phyloP scores from a whole-genome alignment of 2,113 vertebrate species.

The Lichenostomus cassidix region DNA sequence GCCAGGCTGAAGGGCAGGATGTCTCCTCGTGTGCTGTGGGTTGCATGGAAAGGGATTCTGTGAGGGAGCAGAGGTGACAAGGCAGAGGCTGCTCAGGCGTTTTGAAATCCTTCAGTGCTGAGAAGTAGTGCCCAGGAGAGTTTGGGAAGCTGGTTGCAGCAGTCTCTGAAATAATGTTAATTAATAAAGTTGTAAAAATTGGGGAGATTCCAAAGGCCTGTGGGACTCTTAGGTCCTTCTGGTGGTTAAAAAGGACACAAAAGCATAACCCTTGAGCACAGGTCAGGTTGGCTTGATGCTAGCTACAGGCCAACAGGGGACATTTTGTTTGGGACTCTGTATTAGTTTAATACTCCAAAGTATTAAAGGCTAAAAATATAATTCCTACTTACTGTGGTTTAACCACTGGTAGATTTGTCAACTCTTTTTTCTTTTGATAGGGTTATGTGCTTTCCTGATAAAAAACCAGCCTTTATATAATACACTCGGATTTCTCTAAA shows the following conservation, averaged over 20 bases:
- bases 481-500: background rate
- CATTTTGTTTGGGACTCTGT: background rate
- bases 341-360: background rate
- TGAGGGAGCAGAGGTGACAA: background rate
- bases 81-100: background rate
- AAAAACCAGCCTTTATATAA: background rate
- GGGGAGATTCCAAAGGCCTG: background rate
- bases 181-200: background rate
- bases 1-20: background rate
- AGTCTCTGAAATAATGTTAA: background rate
- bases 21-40: background rate
- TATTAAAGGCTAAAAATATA: slow-evolving; percentile 10
- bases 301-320: background rate
- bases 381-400: slow-evolving; percentile 5
- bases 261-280: background rate
- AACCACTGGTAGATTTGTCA: slow-evolving; percentile 1
- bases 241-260: background rate
- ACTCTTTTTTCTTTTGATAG: background rate
- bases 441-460: background rate
- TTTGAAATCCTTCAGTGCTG: background rate
- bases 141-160: background rate
- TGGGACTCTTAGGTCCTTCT: background rate
- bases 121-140: background rate
- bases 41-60: background rate
- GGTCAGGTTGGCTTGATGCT: background rate